Evolutionary conservation across 2,797 vertebrate genomes (phyloP), one percentile per base, ranked within the genome.

Genomic region (Falco peregrinus): DNA sequence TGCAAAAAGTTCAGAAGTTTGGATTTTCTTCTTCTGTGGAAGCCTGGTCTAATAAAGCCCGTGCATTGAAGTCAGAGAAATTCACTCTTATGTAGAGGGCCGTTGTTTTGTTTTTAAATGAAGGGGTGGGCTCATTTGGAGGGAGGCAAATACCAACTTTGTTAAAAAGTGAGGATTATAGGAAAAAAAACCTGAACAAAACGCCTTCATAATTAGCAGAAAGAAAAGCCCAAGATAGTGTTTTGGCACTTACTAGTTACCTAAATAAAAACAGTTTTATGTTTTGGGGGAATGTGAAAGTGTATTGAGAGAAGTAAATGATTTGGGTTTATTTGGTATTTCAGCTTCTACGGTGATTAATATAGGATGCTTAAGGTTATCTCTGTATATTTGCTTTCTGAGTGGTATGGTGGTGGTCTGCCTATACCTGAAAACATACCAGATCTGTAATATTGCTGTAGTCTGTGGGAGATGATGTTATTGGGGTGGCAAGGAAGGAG

Each of bases 181-280:
- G 43, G 19, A 4, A 26, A 31, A 59, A 71, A 18, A 2, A 35
- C 16, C 16, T 12, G 13, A 41, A 12, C 41, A 41, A 41, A 41
- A 41, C 41, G 1, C 5, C 15, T 16, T 67, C 12, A 25, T 37
- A 54, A 48, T 87, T 82, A 75, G 16, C 48, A 70, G 47, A 64
- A 82, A 82, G 25, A 51, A 87, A 83, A 92, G 51, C 71, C 63
- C 13, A 31, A 57, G 63, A 13, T n/a, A 17, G 19, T 83, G n/a
- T 87, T 84, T 88, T 91, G 59, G 59, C 67, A 79, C 59, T 73
- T 93, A 85, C 6, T 63, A 26, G 21, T 68, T 71, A 56, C 14
- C 17, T 81, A 60, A 87, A n/a, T 68, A 35, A 64, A 51, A 67
- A 3, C 33, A 47, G 11, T 45, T 87, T 28, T 45, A 0, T 83